Evolutionary conservation across 2,888 invertebrate species (phyloP).

Genomic region (Hipparchia sbordonii): DNA sequence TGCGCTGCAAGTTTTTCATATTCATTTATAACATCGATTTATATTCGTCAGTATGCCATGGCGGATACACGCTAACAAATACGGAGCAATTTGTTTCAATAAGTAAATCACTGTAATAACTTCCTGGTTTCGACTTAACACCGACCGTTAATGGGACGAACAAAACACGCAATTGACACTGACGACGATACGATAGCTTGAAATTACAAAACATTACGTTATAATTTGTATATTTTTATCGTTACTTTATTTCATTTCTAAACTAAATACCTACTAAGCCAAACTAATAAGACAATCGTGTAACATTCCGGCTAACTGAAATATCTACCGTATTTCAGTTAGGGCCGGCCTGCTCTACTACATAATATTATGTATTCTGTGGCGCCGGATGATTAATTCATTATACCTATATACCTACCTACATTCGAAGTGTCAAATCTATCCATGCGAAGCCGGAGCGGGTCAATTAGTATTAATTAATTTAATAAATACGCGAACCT

Average conservation of each 20-base stretch:
- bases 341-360: too few relatives aligned
- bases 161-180: slow-evolving; percentile 33
- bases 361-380: too few relatives aligned
- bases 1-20: slow-evolving; percentile 12
- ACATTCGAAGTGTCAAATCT: too few relatives aligned
- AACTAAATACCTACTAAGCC: too few relatives aligned
- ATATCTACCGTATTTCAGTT: too few relatives aligned
- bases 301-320: too few relatives aligned
- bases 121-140: slow-evolving; percentile 26
- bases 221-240: too few relatives aligned
- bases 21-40: slow-evolving; percentile 37
- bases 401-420: too few relatives aligned
- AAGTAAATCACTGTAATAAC: slow-evolving; percentile 30
- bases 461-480: background rate
- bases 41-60: slow-evolving; percentile 23
- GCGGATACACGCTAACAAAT: slow-evolving; percentile 34
- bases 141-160: slow-evolving; percentile 27
- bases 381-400: too few relatives aligned
- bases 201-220: background rate
- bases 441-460: too few relatives aligned
- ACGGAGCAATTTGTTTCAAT: slow-evolving; percentile 34
- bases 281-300: too few relatives aligned
- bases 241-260: too few relatives aligned
- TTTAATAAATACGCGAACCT: background rate
- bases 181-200: slow-evolving; percentile 17